Conservation (phyloP, 1,140 invertebrate species). For the Berghia stephanieae region DNA sequence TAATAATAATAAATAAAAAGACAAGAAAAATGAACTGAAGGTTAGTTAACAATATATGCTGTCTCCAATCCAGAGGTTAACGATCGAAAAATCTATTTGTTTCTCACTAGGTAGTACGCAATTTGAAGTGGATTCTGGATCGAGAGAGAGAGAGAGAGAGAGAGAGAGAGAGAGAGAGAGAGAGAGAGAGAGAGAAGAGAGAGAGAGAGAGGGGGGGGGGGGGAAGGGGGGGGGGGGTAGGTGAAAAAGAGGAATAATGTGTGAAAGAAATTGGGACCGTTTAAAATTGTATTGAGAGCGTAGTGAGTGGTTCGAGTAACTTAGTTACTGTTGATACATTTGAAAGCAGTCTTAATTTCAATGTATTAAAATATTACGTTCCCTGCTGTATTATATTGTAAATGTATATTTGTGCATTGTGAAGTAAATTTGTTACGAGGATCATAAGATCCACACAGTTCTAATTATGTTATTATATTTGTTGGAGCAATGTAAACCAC, state of each 20-base stretch:
- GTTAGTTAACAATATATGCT: neutral
- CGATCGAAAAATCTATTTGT: neutral
- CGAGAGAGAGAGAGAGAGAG: neutral
- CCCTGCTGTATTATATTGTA: no score
- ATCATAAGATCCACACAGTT: no score
- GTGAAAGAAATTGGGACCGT: neutral
- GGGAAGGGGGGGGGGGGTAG: neutral
- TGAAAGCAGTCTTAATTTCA: neutral
- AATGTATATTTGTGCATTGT: no score
- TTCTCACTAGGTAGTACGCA: neutral
- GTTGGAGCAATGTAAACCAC: no score
- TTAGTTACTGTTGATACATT: neutral
- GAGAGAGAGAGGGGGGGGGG: constrained; percentile 9
- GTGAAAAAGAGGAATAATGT: neutral
- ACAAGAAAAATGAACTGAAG: no score
- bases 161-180: neutral
- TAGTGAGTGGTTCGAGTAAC: no score
- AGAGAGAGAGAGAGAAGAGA: neutral
- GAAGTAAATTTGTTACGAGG: no score
- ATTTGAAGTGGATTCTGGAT: neutral
- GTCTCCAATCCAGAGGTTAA: neutral
- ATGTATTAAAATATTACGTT: no score
- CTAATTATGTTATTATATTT: no score
- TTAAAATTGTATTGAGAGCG: neutral
- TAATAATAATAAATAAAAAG: no score